Evolutionary conservation across 2,797 vertebrate genomes (phyloP).

Genomic region (Chanos chanos): DNA sequence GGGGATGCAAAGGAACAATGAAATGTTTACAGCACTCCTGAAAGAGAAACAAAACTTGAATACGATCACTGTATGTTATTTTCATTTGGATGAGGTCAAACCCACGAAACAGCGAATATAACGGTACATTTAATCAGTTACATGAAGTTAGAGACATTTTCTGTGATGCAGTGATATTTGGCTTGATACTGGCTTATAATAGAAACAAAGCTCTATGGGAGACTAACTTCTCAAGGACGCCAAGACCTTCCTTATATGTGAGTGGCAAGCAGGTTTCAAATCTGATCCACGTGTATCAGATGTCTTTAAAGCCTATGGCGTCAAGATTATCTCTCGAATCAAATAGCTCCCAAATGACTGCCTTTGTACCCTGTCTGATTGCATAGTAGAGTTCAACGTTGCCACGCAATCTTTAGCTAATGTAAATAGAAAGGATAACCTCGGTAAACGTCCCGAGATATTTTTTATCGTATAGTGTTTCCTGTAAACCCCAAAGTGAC

Average conservation of each 20-base stretch:
- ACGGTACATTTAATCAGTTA: no score
- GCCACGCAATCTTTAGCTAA: constrained; percentile 41
- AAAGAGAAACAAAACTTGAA: not conserved
- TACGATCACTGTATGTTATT: not conserved
- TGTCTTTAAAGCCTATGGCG: constrained; percentile 51
- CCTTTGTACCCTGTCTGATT: constrained; percentile 47
- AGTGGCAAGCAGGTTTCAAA: constrained; percentile 29
- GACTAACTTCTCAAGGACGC: constrained; percentile 36
- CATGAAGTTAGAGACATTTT: not conserved
- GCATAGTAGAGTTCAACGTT: constrained; percentile 46
- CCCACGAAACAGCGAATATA: no score
- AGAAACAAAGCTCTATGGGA: not conserved
- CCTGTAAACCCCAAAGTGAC: constrained; percentile 39
- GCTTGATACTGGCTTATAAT: no score
- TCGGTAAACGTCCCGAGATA: constrained; percentile 51
- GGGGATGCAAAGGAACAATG: no score
- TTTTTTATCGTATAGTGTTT: constrained; percentile 40
- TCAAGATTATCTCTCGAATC: constrained; percentile 64
- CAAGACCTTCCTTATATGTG: constrained; percentile 55
- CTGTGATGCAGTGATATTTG: no score
- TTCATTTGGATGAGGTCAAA: no score
- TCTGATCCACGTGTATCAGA: constrained; percentile 53
- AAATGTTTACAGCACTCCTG: not conserved
- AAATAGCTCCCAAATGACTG: constrained; percentile 48
- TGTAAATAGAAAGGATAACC: constrained; percentile 46